Percentiles rank a stretch among this genome's conserved stretches.
phyloP scores from a whole-genome alignment of 1,140 invertebrate genomes.

The Venturia canescens region DNA sequence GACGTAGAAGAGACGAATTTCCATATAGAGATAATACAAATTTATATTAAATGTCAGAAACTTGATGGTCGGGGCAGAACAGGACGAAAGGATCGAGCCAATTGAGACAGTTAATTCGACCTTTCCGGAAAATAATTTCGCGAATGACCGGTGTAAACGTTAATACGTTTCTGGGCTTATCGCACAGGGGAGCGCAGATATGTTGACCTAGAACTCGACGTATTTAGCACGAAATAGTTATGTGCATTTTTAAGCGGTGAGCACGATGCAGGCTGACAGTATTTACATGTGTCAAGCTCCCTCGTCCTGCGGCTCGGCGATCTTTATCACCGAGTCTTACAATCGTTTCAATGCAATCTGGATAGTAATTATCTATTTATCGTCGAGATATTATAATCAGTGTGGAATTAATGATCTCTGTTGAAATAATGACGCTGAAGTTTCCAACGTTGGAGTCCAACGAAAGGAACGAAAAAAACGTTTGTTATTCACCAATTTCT shows the following conservation, averaged over 20 bases:
- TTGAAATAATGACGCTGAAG: too few species aligned
- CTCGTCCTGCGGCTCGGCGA: neutral
- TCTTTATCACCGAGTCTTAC: too few species aligned
- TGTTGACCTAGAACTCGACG: neutral
- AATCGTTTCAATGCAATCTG: too few species aligned
- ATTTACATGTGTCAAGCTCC: neutral
- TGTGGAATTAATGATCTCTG: too few species aligned
- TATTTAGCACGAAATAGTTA: neutral
- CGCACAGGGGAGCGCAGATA: neutral
- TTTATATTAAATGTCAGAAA: neutral
- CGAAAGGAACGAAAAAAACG: too few species aligned
- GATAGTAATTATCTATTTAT: too few species aligned
- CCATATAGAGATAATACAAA: neutral
- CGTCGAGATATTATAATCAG: too few species aligned
- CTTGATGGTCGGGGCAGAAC: neutral
- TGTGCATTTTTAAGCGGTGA: neutral
- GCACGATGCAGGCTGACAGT: neutral
- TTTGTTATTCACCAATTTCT: too few species aligned
- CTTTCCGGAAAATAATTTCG: conserved; percentile 34
- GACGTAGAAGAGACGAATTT: neutral
- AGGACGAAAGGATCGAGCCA: conserved; percentile 35
- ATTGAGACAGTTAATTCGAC: conserved; percentile 37
- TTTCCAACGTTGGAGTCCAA: too few species aligned
- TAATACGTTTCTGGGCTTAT: neutral
- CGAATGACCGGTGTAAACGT: neutral